Base-by-base conservation (phyloP, 2,888 invertebrate genomes). In the Leptinotarsa juncta region DNA sequence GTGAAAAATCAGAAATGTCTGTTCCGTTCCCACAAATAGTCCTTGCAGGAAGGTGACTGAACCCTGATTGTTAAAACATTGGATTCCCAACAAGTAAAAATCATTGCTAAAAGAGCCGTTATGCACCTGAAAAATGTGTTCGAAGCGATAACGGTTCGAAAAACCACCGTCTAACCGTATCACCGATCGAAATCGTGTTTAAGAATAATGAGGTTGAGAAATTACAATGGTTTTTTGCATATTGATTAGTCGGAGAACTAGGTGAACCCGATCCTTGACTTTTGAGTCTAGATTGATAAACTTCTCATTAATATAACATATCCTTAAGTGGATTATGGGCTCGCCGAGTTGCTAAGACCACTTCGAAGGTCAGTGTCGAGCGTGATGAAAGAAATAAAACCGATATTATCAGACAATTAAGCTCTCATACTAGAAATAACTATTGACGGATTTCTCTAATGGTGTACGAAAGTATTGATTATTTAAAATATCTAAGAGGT, bases 191-290 rank as follows among this genome's bases (percentile, higher is more conserved):
- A 68, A 55, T 68, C 68, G 55, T 55, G 68, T 18, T 68, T 55
- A 55, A 55, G 26, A 57, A 23, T 23, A 42, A 62, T 26, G 62
- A 26, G 18, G 62, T 20, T 62, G 62, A 16, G 62, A 62, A 62
- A 62, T 62, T 62, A 62, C 62, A 60, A 60, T 14, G 62, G 42
- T 62, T 62, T 62, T 62, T 62, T 32, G 68, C 53, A 68, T 50
- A 55, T 18, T 49, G 68, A 26, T 57, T 18, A 55, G 51, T 23
- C 26, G 65, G 49, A 18, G 69, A 73, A 67, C 60, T 73, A 67
- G 67, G 73, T 73, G 70, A 67, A 70, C 57, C 67, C 50, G 32
- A 67, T 73, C 70, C 73, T 73, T 73, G 73, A 73, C 70, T 73
- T 70, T 70, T 73, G 65, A 70, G 50, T 57, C 62, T 62, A 62